A percentile compares a stretch with the other conserved stretches of the same genome.
These are phyloP conservation scores for Pammene fasciana DNA, from an alignment of 2,888 invertebrate genomes.

Conservation along the genomic window DNA sequence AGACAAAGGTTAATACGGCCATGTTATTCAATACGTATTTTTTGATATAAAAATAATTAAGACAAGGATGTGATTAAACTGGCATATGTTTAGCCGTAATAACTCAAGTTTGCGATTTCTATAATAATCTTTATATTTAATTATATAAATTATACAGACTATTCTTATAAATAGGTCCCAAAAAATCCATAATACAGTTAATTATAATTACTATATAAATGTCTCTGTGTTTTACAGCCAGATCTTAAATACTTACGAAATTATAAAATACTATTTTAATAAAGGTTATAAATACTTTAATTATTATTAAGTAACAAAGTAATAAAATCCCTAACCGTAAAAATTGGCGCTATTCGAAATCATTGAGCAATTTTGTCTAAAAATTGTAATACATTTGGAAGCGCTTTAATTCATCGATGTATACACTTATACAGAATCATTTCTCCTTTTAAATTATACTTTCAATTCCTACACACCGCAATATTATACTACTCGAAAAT, in stretches of 20 bases:
- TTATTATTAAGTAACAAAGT: constrained; percentile 2
- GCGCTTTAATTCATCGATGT: not conserved
- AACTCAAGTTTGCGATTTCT: not conserved
- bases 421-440: not conserved
- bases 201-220: not conserved
- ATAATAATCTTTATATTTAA: not conserved
- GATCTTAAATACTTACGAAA: constrained; percentile 18
- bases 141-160: not conserved
- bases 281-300: constrained; percentile 1
- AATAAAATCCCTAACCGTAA: constrained; percentile 32
- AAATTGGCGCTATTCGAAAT: constrained; percentile 19
- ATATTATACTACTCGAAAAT: not conserved
- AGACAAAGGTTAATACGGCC: too few relatives aligned
- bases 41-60: too few relatives aligned
- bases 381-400: constrained; percentile 15
- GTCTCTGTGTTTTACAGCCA: not conserved
- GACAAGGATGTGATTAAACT: too few relatives aligned
- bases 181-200: not conserved
- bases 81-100: too few relatives aligned
- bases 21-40: too few relatives aligned
- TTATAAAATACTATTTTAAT: not conserved
- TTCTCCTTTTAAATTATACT: not conserved
- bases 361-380: constrained; percentile 7
- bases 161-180: constrained; percentile 13
- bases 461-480: too few relatives aligned